These are phyloP conservation scores for Prosopocoilus inquinatus DNA, from an alignment of 2,888 invertebrate genomes.

Conservation along the genomic window DNA sequence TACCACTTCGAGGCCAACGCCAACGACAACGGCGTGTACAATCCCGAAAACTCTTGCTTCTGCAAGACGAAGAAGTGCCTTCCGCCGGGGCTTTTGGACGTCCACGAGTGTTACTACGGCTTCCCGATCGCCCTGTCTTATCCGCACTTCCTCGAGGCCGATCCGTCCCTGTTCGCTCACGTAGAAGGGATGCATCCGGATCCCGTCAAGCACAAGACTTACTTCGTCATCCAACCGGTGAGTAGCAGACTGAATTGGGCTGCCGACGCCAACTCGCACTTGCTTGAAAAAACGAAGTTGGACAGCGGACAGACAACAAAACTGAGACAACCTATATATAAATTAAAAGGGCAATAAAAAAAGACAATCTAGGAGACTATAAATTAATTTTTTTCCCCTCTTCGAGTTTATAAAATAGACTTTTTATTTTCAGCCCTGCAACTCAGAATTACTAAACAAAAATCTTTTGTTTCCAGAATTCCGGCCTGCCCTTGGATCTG, in stretches of 20 bases:
- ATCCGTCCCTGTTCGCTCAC: conserved; percentile 61
- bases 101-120: conserved; percentile 84
- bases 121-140: conserved; percentile 87
- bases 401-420: no score
- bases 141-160: conserved; percentile 81
- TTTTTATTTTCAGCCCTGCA: no score
- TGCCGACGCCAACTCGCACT: no score
- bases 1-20: conserved; percentile 76
- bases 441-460: no score
- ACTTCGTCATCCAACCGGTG: conserved; percentile 78
- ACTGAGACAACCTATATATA: no score
- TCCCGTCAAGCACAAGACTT: conserved; percentile 63
- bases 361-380: no score
- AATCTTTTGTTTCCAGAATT: conserved; percentile 46
- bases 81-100: conserved; percentile 75
- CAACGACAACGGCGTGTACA: conserved; percentile 71
- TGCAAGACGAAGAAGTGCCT: conserved; percentile 74
- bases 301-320: no score
- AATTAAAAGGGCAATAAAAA: no score
- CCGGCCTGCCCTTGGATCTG: conserved; percentile 76
- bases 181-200: conserved; percentile 64
- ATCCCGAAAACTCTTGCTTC: conserved; percentile 78
- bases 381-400: no score
- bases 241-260: no score
- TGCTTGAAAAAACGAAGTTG: no score